Evolutionary conservation across 2,113 vertebrate species (phyloP).

Genomic region (Paedocypris sp.): DNA sequence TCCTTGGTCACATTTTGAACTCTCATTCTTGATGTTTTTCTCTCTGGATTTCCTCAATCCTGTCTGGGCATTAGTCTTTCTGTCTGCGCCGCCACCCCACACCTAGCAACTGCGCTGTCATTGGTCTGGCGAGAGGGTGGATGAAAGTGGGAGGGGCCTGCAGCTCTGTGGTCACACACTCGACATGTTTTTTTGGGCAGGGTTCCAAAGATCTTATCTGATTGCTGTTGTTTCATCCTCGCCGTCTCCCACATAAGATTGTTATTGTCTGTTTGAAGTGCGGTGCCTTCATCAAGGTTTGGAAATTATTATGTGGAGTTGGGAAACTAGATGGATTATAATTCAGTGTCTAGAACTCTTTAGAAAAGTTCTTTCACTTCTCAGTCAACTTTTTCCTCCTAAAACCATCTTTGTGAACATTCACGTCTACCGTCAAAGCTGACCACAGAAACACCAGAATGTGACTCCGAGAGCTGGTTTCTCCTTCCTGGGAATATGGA

Average conservation of each 20-base stretch:
- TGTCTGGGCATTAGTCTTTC: constrained; percentile 43
- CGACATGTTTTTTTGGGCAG: constrained; percentile 49
- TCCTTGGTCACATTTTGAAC: background rate
- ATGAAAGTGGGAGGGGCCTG: constrained; percentile 35
- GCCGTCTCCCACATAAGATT: background rate
- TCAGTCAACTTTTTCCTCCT: no score
- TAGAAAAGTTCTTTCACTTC: background rate
- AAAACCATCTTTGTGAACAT: no score
- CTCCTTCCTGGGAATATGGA: constrained; percentile 45
- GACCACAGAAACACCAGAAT: background rate
- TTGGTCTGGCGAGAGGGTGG: constrained; percentile 49
- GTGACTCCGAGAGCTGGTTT: constrained; percentile 18
- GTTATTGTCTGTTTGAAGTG: background rate
- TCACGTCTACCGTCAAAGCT: background rate
- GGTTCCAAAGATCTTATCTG: constrained; percentile 33
- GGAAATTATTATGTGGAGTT: background rate
- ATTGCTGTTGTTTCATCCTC: background rate
- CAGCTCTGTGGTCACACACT: constrained; percentile 39
- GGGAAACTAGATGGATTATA: no score
- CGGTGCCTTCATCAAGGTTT: background rate
- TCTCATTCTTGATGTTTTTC: constrained; percentile 17
- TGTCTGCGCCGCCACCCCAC: constrained; percentile 37
- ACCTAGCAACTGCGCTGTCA: constrained; percentile 62
- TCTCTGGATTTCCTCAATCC: constrained; percentile 37
- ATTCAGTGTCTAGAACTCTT: background rate